Conservation (phyloP, 2,888 invertebrate genomes). For the Conops quadrifasciatus region DNA sequence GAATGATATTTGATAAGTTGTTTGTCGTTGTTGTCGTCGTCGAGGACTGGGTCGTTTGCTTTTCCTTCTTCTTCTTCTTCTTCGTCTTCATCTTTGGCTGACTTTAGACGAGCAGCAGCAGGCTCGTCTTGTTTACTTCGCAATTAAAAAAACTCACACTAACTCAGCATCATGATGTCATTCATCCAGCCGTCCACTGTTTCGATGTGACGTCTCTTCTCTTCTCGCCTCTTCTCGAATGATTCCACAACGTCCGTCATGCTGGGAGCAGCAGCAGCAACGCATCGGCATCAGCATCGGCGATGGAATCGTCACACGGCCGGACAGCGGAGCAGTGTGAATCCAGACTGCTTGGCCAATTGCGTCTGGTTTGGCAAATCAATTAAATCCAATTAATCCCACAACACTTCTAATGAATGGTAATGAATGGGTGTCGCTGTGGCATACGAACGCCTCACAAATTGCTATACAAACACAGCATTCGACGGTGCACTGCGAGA, state of each 20-base stretch:
- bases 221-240: slow-evolving; percentile 12
- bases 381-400: slow-evolving; percentile 67
- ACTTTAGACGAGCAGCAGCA: background rate
- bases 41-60: background rate
- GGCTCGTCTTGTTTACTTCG: slow-evolving; percentile 23
- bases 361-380: slow-evolving; percentile 66
- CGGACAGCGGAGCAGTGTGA: slow-evolving; percentile 41
- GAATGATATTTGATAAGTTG: slow-evolving; percentile 14
- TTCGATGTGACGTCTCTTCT: background rate
- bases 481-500: slow-evolving; percentile 7
- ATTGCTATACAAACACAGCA: slow-evolving; percentile 3
- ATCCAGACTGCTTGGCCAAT: slow-evolving; percentile 65
- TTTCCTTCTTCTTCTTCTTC: slow-evolving; percentile 14
- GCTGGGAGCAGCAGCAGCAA: too few species aligned
- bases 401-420: slow-evolving; percentile 65
- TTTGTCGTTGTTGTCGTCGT: background rate
- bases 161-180: slow-evolving; percentile 38
- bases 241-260: too few species aligned
- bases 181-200: slow-evolving; percentile 4
- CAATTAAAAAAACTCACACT: slow-evolving; percentile 35
- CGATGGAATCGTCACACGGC: too few species aligned
- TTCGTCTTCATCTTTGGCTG: background rate
- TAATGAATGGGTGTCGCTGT: slow-evolving; percentile 64
- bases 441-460: slow-evolving; percentile 34
- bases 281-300: background rate